Base-by-base conservation (phyloP, 2,113 vertebrate genomes). In the Hyaena hyaena region DNA sequence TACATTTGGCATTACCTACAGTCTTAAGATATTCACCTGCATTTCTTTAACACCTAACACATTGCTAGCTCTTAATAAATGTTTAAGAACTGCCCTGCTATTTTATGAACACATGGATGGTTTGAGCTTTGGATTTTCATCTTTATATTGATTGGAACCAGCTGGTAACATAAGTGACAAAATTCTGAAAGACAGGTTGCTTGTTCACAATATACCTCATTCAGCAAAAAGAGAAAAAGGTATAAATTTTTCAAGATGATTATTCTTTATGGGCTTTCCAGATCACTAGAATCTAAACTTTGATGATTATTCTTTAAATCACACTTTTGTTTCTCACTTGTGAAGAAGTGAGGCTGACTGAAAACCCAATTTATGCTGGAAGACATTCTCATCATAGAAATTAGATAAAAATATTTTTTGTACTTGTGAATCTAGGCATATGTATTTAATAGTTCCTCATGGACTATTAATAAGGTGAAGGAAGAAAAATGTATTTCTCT, bases 121-220 rank as follows among this genome's bases (percentile, higher is more conserved):
- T 79, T 61, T 88, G 73, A 68, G 80, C 55, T 88, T 91, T 81
- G 71, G 26, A 73, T 96, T 97, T 97, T 93, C 88, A 90, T 90
- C 87, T 95, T 93, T 92, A 7, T 66, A 85, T 85, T 96, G 96
- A 95, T 90, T 82, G 31, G 31, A 39, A 95, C 61, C 93, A 97
- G 76, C 86, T 97, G 92, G 69, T 58, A 94, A 89, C 43, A 45
- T 55, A 96, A 88, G 92, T 83, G 88, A 97, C 97, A 91, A 94
- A 97, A 97, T 94, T 93, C 95, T 89, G 68, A 95, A 92, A 96
- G 92, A 97, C 53, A 79, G 9, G 26, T 88, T 94, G 48, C 55
- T 50, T 96, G 92, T 92, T 97, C 89, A 95, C 95, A 96, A 88
- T 73, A 58, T 43, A 71, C 23, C 86, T 79, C 76, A 96, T 88